Percentiles rank a stretch among this genome's conserved stretches.
phyloP scores from a whole-genome alignment of 2,797 vertebrate genomes.

The Peromyscus aztecus region DNA sequence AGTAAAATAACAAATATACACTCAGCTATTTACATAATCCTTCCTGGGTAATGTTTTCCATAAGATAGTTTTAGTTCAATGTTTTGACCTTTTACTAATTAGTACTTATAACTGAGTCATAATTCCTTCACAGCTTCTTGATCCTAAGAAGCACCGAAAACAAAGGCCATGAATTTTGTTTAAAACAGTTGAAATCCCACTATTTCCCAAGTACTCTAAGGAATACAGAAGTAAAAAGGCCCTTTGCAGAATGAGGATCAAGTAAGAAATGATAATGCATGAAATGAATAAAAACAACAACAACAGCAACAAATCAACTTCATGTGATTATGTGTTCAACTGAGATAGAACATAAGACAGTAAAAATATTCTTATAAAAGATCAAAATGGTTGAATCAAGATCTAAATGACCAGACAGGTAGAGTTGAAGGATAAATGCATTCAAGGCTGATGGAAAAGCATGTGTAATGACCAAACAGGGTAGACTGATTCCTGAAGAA shows the following conservation, averaged over 20 bases:
- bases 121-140: background rate
- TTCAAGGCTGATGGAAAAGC: background rate
- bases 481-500: background rate
- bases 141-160: background rate
- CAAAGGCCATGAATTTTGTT: background rate
- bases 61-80: constrained; percentile 3
- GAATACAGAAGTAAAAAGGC: background rate
- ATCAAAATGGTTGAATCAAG: background rate
- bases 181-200: background rate
- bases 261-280: background rate
- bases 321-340: background rate
- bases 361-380: background rate
- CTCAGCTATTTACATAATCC: background rate
- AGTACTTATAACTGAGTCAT: background rate
- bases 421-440: background rate
- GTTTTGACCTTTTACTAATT: constrained; percentile 39
- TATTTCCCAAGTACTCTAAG: background rate
- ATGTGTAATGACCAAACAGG: background rate
- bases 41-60: constrained; percentile 9
- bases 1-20: background rate
- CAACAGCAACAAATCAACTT: background rate
- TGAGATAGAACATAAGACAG: background rate
- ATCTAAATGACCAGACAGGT: background rate
- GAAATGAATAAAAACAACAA: background rate
- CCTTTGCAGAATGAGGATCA: background rate